Conservation (phyloP, 2,797 vertebrate species). For the Eurystomus glaucurus region DNA sequence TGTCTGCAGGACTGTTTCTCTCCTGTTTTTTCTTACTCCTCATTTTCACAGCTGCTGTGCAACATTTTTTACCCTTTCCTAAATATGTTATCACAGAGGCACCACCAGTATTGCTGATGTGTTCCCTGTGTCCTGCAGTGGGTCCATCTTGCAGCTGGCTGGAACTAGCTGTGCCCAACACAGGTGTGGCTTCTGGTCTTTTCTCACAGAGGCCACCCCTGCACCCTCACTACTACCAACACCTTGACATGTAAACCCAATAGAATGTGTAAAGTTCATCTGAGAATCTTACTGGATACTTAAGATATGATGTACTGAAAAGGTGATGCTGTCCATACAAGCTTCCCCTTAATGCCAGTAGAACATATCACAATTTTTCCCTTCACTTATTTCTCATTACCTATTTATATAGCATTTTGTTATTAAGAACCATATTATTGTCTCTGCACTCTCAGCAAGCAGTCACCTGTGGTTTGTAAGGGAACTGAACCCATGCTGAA, state of each 20-base stretch:
- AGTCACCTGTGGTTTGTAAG: neutral
- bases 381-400: neutral
- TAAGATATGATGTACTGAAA: neutral
- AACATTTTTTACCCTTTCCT: neutral
- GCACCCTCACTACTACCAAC: accelerated
- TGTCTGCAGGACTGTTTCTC: neutral
- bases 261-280: neutral
- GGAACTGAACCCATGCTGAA: neutral
- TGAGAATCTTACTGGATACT: neutral
- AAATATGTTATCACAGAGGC: neutral
- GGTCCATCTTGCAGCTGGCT: neutral
- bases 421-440: neutral
- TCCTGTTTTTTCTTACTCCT: neutral
- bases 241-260: neutral
- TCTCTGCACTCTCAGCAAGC: neutral
- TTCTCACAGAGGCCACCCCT: neutral
- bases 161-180: neutral
- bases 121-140: neutral
- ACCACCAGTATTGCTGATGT: neutral
- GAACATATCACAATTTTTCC: neutral
- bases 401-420: neutral
- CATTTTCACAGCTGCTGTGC: neutral
- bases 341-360: neutral
- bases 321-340: neutral
- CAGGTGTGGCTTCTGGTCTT: neutral